Base-by-base conservation (phyloP, 2,888 invertebrate genomes). In the Biston betularia region DNA sequence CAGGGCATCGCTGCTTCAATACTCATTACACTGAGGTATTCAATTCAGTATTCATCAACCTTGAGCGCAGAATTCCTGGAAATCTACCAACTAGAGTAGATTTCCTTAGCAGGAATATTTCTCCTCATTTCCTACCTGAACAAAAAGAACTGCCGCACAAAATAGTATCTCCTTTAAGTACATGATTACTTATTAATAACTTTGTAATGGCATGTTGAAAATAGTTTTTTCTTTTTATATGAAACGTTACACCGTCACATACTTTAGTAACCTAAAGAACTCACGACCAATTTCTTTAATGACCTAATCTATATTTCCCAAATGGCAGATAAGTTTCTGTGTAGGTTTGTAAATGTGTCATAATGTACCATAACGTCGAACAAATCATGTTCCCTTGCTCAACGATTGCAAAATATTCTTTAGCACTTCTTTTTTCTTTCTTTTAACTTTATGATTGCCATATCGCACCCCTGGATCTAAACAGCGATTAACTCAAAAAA, bases 221-320 rank as follows among this genome's bases (percentile, higher is more conserved):
- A 38, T 4, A 15, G n/a, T 10, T 9, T 15, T 6, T 12, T 12
- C 40, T 49, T 59, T 65, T 60, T 65, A 65, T 65, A 65, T 24
- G 38, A 56, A 60, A 53, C 12, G n/a, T 7, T 11, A 46, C 7
- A 7, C 8, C 12, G 4, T 5, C 40, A 24, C 4, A 33, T 12
- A 15, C 42, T 65, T 65, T 61, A 44, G 52, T 65, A 68, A 71
- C 63, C 38, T 63, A 64, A 11, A 52, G 14, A 24, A 34, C 24
- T 56, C n/a, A 44, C 45, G 59, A 57, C 68, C 56, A 65, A 72
- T 14, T 55, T 35, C 10, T 44, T 57, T 38, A 45, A 15, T 68
- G 61, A 63, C 63, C 55, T 63, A 66, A 34, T 34, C n/a, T 11
- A n/a, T 45, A n/a, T 6, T 45, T 63, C 44, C 35, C 15, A 53